Evolutionary conservation across 2,888 invertebrate genomes (phyloP).

Genomic region (Microchrysa polita): DNA sequence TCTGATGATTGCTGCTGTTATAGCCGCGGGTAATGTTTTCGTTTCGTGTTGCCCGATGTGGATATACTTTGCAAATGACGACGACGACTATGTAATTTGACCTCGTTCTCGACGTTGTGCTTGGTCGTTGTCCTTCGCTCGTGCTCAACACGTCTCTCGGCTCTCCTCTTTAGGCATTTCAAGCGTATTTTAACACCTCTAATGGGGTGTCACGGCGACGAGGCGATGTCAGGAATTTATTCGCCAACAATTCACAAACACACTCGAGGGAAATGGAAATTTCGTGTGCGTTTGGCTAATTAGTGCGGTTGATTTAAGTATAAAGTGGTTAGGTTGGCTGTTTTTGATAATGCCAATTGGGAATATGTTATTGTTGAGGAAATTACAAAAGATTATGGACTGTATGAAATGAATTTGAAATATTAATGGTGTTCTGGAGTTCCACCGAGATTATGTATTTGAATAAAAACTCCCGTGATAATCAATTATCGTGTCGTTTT

Average conservation of each 20-base stretch:
- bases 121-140: background rate
- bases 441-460: too few relatives aligned
- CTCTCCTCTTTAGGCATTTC: conserved; percentile 48
- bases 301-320: conserved; percentile 37
- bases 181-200: conserved; percentile 50
- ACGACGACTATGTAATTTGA: background rate
- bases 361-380: too few relatives aligned
- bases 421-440: too few relatives aligned
- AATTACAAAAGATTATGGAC: too few relatives aligned
- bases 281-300: conserved; percentile 37
- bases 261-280: conserved; percentile 47
- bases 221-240: conserved; percentile 48
- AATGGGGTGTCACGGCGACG: conserved; percentile 48
- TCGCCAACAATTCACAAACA: conserved; percentile 49
- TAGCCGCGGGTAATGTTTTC: conserved; percentile 18
- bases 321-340: conserved; percentile 15
- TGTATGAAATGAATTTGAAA: too few relatives aligned
- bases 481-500: too few relatives aligned
- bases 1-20: conserved; percentile 28
- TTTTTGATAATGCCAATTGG: background rate
- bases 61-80: background rate
- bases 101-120: background rate
- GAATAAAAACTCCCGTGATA: too few relatives aligned
- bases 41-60: conserved; percentile 20
- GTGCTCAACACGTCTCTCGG: background rate